Conservation (phyloP, 2,113 vertebrate genomes). For the Hemiprocne comata region DNA sequence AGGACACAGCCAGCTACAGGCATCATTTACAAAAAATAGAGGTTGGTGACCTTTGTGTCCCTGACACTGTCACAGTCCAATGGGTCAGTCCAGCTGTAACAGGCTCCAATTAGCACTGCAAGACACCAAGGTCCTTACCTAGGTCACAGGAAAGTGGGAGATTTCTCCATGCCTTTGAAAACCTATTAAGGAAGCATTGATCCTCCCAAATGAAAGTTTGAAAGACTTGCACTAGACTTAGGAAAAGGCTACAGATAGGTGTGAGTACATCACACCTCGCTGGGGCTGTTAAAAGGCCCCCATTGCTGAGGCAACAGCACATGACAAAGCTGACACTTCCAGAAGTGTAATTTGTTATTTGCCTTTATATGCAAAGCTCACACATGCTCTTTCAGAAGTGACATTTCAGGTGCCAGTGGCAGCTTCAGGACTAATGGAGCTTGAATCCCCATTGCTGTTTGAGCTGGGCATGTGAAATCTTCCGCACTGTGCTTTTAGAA, state of each 20-base stretch:
- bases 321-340: not conserved
- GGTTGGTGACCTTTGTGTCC: not conserved
- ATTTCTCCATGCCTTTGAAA: constrained; percentile 18
- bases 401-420: constrained; percentile 12
- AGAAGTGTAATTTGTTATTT: constrained; percentile 22
- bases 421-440: not conserved
- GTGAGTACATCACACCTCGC: constrained; percentile 16
- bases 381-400: not conserved
- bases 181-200: constrained; percentile 13
- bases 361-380: constrained; percentile 29
- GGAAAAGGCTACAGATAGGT: constrained; percentile 6
- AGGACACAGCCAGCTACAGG: not conserved
- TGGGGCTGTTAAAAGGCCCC: not conserved
- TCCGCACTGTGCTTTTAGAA: not conserved
- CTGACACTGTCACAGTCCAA: not conserved
- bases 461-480: not conserved
- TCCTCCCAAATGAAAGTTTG: constrained; percentile 22
- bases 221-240: constrained; percentile 4
- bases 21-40: not conserved
- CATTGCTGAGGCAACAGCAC: not conserved
- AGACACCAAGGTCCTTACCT: not conserved
- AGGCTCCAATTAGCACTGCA: not conserved
- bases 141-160: not conserved
- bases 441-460: not conserved
- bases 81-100: not conserved